Evolutionary conservation across 2,797 vertebrate species (phyloP).

Genomic region (Clarias pachynema): DNA sequence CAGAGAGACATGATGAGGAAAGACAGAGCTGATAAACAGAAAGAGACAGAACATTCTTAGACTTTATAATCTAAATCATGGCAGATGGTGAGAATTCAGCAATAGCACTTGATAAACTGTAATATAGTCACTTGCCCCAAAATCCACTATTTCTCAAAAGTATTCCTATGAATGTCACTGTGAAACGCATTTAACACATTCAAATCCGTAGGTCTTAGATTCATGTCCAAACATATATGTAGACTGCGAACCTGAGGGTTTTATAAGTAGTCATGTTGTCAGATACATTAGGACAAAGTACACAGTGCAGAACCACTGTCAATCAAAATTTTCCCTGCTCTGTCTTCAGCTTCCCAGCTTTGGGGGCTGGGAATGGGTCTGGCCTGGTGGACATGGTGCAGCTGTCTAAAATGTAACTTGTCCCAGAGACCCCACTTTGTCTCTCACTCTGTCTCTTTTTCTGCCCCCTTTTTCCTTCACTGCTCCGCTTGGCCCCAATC

Average conservation of each 20-base stretch:
- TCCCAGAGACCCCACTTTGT: slow-evolving; percentile 43
- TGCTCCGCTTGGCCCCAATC: slow-evolving; percentile 50
- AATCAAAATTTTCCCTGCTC: slow-evolving; percentile 22
- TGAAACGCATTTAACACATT: not conserved
- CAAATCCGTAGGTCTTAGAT: not conserved
- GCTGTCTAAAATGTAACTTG: slow-evolving; percentile 57
- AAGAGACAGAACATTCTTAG: not conserved
- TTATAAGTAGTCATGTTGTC: slow-evolving; percentile 11
- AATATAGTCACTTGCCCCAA: not conserved
- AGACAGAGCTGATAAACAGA: slow-evolving; percentile 6
- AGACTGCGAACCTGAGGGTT: not conserved
- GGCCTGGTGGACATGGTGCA: slow-evolving; percentile 45
- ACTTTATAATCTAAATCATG: not conserved
- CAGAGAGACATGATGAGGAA: not conserved
- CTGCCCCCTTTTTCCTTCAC: slow-evolving; percentile 37
- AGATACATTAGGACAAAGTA: not conserved
- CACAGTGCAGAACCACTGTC: slow-evolving; percentile 23
- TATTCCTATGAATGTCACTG: not conserved
- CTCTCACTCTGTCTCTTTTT: slow-evolving; percentile 5
- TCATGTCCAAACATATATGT: not conserved
- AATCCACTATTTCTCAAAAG: not conserved
- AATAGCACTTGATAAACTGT: not conserved
- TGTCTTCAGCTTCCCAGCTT: slow-evolving; percentile 6
- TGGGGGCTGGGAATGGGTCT: slow-evolving; percentile 1
- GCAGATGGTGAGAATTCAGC: not conserved